phyloP scores from a whole-genome alignment of 23 tunicate genomes.

The Aplidium turbinatum region DNA sequence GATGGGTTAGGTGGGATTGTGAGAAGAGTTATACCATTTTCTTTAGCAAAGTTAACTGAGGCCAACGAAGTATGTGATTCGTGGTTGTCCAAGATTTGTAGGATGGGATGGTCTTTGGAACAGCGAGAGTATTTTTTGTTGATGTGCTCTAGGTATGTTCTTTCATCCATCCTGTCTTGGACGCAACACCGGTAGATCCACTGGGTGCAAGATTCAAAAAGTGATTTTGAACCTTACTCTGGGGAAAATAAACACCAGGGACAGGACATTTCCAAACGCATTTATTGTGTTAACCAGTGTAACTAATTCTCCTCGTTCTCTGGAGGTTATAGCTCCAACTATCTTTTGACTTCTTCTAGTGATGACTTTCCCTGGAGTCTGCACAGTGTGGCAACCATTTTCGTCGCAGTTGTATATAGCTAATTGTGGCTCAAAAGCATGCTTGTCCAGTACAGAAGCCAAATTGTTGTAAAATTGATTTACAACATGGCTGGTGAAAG shows the following conservation, averaged over 20 bases:
- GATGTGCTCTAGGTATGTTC: constrained; percentile 22
- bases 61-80: constrained; percentile 33
- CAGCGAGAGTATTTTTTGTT: not conserved
- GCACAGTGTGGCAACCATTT: constrained; percentile 46
- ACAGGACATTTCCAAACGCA: constrained; percentile 19
- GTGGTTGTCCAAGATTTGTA: constrained; percentile 26
- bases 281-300: constrained; percentile 9
- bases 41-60: constrained; percentile 16
- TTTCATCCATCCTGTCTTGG: constrained; percentile 18
- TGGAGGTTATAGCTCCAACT: constrained; percentile 22
- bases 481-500: too few relatives aligned
- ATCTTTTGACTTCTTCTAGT: not conserved
- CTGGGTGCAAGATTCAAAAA: constrained; percentile 20
- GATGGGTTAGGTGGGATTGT: constrained; percentile 18
- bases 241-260: constrained; percentile 15
- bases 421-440: too few relatives aligned
- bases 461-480: too few relatives aligned
- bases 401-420: constrained; percentile 21
- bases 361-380: constrained; percentile 18
- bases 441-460: too few relatives aligned
- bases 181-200: constrained; percentile 6
- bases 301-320: constrained; percentile 25
- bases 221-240: not conserved
- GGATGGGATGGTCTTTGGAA: constrained; percentile 14
- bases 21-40: constrained; percentile 27